A percentile compares a stretch with the other conserved stretches of the same genome.
These are phyloP conservation scores for Centrocercus urophasianus DNA, from an alignment of 2,113 vertebrate genomes.

Conservation along the genomic window DNA sequence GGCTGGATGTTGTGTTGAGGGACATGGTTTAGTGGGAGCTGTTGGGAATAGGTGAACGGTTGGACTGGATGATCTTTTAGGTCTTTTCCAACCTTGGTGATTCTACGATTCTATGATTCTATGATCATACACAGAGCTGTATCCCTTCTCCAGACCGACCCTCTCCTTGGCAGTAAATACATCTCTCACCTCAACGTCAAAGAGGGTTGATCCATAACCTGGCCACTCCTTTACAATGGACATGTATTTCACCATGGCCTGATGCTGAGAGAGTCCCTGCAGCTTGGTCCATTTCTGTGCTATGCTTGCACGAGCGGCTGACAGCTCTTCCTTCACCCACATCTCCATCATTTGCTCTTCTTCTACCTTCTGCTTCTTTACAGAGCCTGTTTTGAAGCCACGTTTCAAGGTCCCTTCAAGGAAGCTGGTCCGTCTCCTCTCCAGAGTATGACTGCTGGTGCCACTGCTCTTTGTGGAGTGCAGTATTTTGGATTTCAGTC, in stretches of 20 bases:
- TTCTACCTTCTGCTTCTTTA: conserved; percentile 92
- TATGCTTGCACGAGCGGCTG: conserved; percentile 88
- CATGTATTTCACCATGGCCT: conserved; percentile 95
- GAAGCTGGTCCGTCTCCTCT: conserved; percentile 89
- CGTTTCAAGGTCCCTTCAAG: conserved; percentile 89
- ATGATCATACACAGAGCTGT: neutral
- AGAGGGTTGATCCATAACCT: conserved; percentile 92
- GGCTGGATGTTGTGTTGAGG: no score
- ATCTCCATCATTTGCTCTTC: conserved; percentile 95
- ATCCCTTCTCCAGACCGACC: neutral
- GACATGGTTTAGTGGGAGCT: no score
- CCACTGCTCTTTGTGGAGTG: conserved; percentile 87
- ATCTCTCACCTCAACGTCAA: conserved; percentile 89
- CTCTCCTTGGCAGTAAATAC: neutral
- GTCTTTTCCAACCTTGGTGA: no score
- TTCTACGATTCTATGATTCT: no score
- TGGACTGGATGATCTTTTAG: no score
- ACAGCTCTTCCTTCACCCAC: conserved; percentile 95
- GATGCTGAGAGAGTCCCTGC: conserved; percentile 89
- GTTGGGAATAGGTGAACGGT: no score
- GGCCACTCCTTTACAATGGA: conserved; percentile 91
- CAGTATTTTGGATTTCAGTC: conserved; percentile 89
- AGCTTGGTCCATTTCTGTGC: conserved; percentile 91
- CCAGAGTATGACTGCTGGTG: conserved; percentile 72
- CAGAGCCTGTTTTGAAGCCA: conserved; percentile 89